Base-by-base conservation (phyloP, 2,797 vertebrate species). In the Arremon brunneinucha region DNA sequence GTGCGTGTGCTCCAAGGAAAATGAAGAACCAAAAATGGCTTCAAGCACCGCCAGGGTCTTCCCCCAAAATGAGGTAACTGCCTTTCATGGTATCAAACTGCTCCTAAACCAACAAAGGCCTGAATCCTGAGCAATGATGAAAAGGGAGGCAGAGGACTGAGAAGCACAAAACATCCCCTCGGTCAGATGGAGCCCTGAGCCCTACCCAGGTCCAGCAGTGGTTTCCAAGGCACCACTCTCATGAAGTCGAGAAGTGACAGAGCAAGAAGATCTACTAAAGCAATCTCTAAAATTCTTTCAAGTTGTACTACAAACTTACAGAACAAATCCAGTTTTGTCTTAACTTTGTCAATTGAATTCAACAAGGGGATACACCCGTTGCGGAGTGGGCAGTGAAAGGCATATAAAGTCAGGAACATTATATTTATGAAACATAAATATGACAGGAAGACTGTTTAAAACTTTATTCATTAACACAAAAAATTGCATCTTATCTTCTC, bases 401-500 rank as follows among this genome's bases (percentile, higher is more conserved):
- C 92, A 83, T n/a, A 72, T n/a, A 28, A 89, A 86, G 69, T 78
- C 47, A 80, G 57, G 64, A 84, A 91, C 39, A 75, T 41, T 74
- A 11, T 44, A 88, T 91, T 78, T 92, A 76, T 81, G 70, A 95
- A 28, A 67, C 41, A 87, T 23, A 86, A 94, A 88, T 46, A 46
- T 56, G 47, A 81, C 65, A 80, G 70, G 37, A 86, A 95, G 44
- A 63, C 55, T 87, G 62, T 27, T 86, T 89, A 77, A 86, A 92
- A 88, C 47, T 78, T 93, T 76, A 81, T 69, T 82, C 78, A 79
- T 89, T 86, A 91, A 60, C 85, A 84, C 11, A 35, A 92, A 91
- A 83, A 85, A 72, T 46, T 20, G 9, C 60, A 80, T 88, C 41
- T 34, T 87, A 90, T 83, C 68, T 81, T 85, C 85, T 74, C 87